Conservation (phyloP, 1,140 invertebrate species). For the Papilio polytes region DNA sequence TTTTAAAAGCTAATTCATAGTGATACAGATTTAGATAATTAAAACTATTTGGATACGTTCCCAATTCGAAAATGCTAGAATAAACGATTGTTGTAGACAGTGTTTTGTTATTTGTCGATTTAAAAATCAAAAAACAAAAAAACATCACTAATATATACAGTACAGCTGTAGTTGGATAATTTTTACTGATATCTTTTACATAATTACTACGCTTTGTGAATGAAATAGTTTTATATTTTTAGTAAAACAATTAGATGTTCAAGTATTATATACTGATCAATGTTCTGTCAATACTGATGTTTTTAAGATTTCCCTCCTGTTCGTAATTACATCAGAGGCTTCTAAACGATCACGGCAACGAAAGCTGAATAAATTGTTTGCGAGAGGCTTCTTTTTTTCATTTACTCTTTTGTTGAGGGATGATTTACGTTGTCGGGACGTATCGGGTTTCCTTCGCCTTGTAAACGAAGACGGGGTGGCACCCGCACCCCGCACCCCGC, state of each 20-base stretch:
- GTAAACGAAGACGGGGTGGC: slow-evolving; percentile 36
- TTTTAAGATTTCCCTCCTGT: not conserved
- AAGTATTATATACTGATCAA: slow-evolving; percentile 1
- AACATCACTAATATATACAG: not conserved
- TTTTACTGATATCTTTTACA: not conserved
- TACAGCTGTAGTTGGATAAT: not conserved
- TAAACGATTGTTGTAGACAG: slow-evolving; percentile 41
- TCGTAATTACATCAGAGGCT: slow-evolving; percentile 16
- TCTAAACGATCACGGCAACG: slow-evolving; percentile 19
- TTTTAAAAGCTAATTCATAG: slow-evolving; percentile 51
- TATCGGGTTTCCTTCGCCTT: slow-evolving; percentile 30
- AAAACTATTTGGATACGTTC: slow-evolving; percentile 58
- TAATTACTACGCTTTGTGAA: not conserved
- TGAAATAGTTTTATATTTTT: not conserved
- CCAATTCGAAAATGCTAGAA: slow-evolving; percentile 57
- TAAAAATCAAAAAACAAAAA: not conserved
- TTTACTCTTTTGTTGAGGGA: slow-evolving; percentile 42
- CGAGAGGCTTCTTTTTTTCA: slow-evolving; percentile 42
- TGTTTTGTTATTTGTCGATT: slow-evolving; percentile 23
- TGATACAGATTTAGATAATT: slow-evolving; percentile 56
- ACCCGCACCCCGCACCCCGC: not conserved
- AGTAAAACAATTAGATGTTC: not conserved
- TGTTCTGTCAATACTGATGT: slow-evolving; percentile 9
- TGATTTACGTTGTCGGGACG: slow-evolving; percentile 31
- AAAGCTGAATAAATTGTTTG: slow-evolving; percentile 37